These are phyloP conservation scores for Anagyrus pseudococci DNA, from an alignment of 2,888 invertebrate species.

Conservation along the genomic window DNA sequence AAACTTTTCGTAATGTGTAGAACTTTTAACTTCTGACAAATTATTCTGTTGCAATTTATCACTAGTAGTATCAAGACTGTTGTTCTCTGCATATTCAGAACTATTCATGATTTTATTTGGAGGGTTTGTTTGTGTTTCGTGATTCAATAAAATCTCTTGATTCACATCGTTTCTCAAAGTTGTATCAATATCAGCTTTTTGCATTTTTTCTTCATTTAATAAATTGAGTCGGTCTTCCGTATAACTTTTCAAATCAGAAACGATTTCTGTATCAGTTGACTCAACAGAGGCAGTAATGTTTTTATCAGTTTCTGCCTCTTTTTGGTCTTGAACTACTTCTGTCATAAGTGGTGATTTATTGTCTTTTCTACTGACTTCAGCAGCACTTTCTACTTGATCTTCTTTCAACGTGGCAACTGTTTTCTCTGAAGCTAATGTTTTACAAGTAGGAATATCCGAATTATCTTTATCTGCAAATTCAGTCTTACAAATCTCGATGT, in stretches of 20 bases:
- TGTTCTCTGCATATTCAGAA: not conserved
- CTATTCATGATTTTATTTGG: constrained; percentile 14
- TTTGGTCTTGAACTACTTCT: too few species aligned
- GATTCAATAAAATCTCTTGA: constrained; percentile 6
- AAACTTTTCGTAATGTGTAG: constrained; percentile 8
- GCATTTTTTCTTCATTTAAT: not conserved
- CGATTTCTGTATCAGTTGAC: not conserved
- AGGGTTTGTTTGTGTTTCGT: not conserved
- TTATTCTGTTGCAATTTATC: constrained; percentile 1
- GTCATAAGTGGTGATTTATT: not conserved
- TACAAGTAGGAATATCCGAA: constrained; percentile 9
- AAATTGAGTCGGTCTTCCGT: not conserved
- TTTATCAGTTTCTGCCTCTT: not conserved
- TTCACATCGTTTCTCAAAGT: not conserved
- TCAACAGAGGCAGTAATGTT: not conserved
- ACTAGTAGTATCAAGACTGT: not conserved
- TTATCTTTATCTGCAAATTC: not conserved
- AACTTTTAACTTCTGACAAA: not conserved
- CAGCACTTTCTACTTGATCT: not conserved
- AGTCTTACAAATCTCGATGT: not conserved
- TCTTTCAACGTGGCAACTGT: too few species aligned
- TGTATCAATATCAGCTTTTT: not conserved
- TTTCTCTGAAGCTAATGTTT: not conserved
- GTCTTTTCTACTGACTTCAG: not conserved
- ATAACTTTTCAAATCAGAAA: not conserved